Percentiles rank a stretch among this genome's conserved stretches.
phyloP scores from a whole-genome alignment of 2,888 invertebrate species.

The Drosophila prolongata region DNA sequence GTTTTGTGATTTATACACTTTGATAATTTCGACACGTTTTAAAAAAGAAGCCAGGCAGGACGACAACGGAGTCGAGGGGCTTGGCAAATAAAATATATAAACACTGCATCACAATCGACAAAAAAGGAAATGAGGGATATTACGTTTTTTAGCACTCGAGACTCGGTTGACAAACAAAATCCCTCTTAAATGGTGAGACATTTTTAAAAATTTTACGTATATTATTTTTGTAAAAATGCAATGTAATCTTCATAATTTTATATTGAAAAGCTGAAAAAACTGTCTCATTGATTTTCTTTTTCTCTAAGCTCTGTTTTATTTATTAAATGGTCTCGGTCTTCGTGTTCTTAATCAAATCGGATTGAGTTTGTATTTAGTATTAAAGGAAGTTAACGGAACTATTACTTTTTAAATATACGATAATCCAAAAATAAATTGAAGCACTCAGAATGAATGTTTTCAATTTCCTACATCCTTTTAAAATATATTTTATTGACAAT shows the following conservation, averaged over 20 bases:
- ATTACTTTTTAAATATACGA: not conserved
- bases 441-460: too few relatives aligned
- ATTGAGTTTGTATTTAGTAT: too few relatives aligned
- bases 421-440: too few relatives aligned
- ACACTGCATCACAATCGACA: not conserved
- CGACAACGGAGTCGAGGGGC: not conserved
- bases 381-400: too few relatives aligned
- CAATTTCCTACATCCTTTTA: too few relatives aligned
- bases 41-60: not conserved
- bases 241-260: not conserved
- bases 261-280: not conserved
- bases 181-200: too few relatives aligned
- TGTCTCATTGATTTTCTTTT: not conserved
- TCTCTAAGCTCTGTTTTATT: too few relatives aligned
- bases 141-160: not conserved
- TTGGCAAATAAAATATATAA: not conserved
- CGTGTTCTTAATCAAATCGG: too few relatives aligned
- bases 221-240: too few relatives aligned
- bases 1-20: slow-evolving; percentile 6
- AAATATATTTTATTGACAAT: too few relatives aligned
- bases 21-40: slow-evolving; percentile 17
- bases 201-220: not conserved
- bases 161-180: not conserved
- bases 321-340: too few relatives aligned
- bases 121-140: not conserved